Percentiles rank a stretch among this genome's conserved stretches.
These are phyloP conservation scores for Ichneumoninae sp. DNA, from an alignment of 2,888 invertebrate genomes.

Conservation along the genomic window DNA sequence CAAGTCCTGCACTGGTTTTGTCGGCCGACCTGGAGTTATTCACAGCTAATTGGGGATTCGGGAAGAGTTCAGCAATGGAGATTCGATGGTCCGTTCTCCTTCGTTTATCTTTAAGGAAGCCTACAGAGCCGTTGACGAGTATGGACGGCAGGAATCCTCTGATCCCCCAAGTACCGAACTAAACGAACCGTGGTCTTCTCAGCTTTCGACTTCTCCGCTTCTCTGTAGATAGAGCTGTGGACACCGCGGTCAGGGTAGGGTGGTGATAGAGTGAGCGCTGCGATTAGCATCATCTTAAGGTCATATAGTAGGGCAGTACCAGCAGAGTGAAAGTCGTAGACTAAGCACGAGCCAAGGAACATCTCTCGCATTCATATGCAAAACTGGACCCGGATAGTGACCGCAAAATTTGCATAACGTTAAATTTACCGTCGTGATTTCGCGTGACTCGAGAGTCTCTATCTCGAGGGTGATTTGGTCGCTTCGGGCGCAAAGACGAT, in stretches of 20 bases:
- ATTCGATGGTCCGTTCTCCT: constrained; percentile 62
- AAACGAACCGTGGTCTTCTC: constrained; percentile 78
- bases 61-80: background rate
- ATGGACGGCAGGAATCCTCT: constrained; percentile 42
- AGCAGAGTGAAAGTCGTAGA: constrained; percentile 62
- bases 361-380: constrained; percentile 81
- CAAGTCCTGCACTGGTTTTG: background rate
- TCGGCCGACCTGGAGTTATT: constrained; percentile 19
- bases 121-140: constrained; percentile 24
- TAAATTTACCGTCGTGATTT: constrained; percentile 83
- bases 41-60: background rate
- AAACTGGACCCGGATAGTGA: constrained; percentile 81
- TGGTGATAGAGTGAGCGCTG: constrained; percentile 60
- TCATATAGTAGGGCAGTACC: constrained; percentile 67
- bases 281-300: constrained; percentile 82
- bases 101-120: constrained; percentile 62
- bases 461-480: constrained; percentile 53
- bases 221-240: constrained; percentile 61
- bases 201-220: constrained; percentile 54
- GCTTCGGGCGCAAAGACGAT: constrained; percentile 35
- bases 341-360: constrained; percentile 48
- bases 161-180: constrained; percentile 77
- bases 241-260: constrained; percentile 58
- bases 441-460: constrained; percentile 68
- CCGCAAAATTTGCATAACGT: constrained; percentile 83